Evolutionary conservation across 2,888 invertebrate genomes (phyloP).

Genomic region (Keiferia lycopersicella): DNA sequence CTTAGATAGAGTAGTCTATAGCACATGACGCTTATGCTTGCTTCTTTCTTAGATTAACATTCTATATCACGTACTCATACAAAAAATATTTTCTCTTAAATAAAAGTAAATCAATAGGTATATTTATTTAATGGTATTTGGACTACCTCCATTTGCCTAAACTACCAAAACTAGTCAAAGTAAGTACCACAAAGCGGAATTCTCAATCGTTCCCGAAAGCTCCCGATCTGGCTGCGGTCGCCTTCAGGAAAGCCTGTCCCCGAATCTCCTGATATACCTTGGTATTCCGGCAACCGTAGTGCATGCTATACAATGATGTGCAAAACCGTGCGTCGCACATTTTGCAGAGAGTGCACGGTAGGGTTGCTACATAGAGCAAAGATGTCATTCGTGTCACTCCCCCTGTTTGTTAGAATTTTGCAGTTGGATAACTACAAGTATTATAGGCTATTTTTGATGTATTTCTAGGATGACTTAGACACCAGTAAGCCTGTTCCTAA

Average conservation of each 20-base stretch:
- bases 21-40: too few species aligned
- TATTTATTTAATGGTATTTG: not conserved
- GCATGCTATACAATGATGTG: slow-evolving; percentile 23
- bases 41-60: too few species aligned
- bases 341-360: slow-evolving; percentile 15
- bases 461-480: too few species aligned
- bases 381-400: too few species aligned
- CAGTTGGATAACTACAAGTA: too few species aligned
- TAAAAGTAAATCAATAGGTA: too few species aligned
- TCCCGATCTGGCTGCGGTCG: slow-evolving; percentile 7
- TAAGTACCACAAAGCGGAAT: slow-evolving; percentile 13
- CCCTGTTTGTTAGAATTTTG: too few species aligned
- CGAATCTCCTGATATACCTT: slow-evolving; percentile 7
- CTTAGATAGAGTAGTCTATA: too few species aligned
- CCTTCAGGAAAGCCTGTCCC: not conserved
- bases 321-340: slow-evolving; percentile 1
- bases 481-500: slow-evolving; percentile 7
- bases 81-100: too few species aligned
- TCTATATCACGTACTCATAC: too few species aligned
- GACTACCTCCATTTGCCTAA: not conserved
- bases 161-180: not conserved
- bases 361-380: too few species aligned
- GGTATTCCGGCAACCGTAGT: slow-evolving; percentile 6
- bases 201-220: slow-evolving; percentile 10
- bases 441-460: too few species aligned